Percentiles rank a stretch among this genome's conserved stretches.
These are phyloP conservation scores for Chiloscyllium plagiosum DNA, from an alignment of 2,113 vertebrate species.

Conservation along the genomic window DNA sequence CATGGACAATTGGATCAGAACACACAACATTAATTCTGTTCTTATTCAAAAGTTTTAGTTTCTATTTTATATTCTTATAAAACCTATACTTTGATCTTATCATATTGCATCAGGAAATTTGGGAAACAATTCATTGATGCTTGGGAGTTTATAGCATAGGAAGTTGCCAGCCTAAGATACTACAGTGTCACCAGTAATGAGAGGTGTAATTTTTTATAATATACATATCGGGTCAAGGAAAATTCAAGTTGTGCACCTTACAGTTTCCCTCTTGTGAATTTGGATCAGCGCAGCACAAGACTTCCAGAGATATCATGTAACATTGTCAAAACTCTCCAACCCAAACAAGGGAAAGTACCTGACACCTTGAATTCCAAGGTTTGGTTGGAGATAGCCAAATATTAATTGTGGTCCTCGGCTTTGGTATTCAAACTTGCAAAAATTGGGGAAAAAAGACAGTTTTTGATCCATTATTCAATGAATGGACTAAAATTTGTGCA, in stretches of 20 bases:
- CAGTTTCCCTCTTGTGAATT: background rate
- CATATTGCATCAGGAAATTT: background rate
- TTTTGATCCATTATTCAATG: background rate
- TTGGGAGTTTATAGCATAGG: background rate
- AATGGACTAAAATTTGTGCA: background rate
- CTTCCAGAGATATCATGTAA: background rate
- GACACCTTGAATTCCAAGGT: background rate
- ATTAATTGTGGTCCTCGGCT: too few relatives aligned
- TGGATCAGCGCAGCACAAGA: background rate
- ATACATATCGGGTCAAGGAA: too few relatives aligned
- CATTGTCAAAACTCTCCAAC: background rate
- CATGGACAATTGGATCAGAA: background rate
- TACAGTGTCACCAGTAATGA: background rate
- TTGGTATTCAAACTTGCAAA: background rate
- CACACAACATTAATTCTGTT: background rate
- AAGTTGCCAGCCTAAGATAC: background rate
- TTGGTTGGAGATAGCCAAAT: background rate
- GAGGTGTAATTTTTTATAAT: background rate
- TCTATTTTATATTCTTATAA: background rate
- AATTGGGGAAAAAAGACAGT: background rate
- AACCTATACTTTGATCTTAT: background rate
- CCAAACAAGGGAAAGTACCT: background rate
- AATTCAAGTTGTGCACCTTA: background rate
- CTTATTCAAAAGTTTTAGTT: background rate
- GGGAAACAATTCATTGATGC: background rate